Base-by-base conservation (phyloP, 1,140 invertebrate genomes). In the Kradibia gibbosae region DNA sequence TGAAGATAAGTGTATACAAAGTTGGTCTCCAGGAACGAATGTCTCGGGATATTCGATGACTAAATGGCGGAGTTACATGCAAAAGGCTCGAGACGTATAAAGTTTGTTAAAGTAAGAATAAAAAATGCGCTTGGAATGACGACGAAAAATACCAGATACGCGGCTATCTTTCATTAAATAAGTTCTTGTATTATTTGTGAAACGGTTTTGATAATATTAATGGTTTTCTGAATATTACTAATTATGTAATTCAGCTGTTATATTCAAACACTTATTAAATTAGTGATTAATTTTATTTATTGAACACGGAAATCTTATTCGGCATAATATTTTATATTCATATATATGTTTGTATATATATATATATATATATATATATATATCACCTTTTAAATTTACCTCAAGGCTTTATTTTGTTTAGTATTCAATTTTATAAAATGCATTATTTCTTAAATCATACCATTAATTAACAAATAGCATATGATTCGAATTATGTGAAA, bases 101-200 rank as follows among this genome's bases (percentile, higher is more conserved):
- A 80, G 22, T 79, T 53, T 76, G 77, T 50, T 82, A 80, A 78
- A 71, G 45, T 34, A 78, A 20, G 62, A 84, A 39, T 84, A 82
- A 86, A n/a, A 86, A 87, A 88, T 88, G 87, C 85, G 83, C 73
- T 85, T 87, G 87, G 86, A 88, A 87, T 87, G 86, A 84, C 82
- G 75, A 80, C 62, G 67, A 81, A 78, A 81, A 74, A 75, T 75
- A 79, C 60, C 57, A 77, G 39, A 75, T 65, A 60, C 60, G n/a
- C 34, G 45, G 45, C 2, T 11, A 53, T 60, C 34, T 50, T 82
- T 65, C 45, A 31, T 22, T 50, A 34, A 34, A 48, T n/a, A 71
- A 36, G 45, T 70, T 22, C 48, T 71, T 55, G 36, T 57, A 45
- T 72, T 73, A 75, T 75, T 72, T 77, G 71, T 78, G 62, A 28